Evolutionary conservation across 1,140 invertebrate genomes (phyloP), one percentile per base, ranked within the genome.

Genomic region (Drosophila nebulosa): DNA sequence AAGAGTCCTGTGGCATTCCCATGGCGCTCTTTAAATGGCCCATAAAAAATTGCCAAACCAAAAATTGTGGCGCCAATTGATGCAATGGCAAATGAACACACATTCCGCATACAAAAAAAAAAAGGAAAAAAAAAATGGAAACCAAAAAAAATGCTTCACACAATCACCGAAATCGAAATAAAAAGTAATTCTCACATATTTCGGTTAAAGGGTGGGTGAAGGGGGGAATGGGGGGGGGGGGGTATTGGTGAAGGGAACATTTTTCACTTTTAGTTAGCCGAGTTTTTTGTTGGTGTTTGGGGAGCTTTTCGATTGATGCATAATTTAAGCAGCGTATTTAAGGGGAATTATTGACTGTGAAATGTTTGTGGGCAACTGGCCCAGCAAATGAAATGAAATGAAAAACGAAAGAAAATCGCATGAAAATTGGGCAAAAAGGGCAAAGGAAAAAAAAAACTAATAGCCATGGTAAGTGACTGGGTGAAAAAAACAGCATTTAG

Each of bases 271-370:
- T 24, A 60, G 66, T 35, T 65, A 53, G 46, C 52, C 69, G 10
- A 18, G 24, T 71, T 78, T 52, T 58, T 46, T 51, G 50, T 69
- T 42, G 22, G 24, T 50, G 16, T 35, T 68, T 58, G 36, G 59
- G 58, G 32, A 64, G 74, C 56, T 69, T 56, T 66, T 59, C 65
- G 39, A 39, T 51, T 55, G 55, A 58, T 86, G 64, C 69, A 85
- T 85, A 77, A 85, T 86, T 85, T 77, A 85, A 80, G 61, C 66
- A 69, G 52, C 75, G 81, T 74, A 86, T 85, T 85, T 86, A 86
- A 78, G 60, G 58, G 77, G 69, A 80, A 86, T 80, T 86, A 84
- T 84, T 86, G 80, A 62, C 73, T 80, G 73, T 60, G 53, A 74
- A 86, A 77, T 73, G 59, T 60, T 67, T 46, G 46, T 42, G 50